A percentile compares a stretch with the other conserved stretches of the same genome.
phyloP scores from a whole-genome alignment of 2,888 invertebrate genomes.

The Apamea epomidion region DNA sequence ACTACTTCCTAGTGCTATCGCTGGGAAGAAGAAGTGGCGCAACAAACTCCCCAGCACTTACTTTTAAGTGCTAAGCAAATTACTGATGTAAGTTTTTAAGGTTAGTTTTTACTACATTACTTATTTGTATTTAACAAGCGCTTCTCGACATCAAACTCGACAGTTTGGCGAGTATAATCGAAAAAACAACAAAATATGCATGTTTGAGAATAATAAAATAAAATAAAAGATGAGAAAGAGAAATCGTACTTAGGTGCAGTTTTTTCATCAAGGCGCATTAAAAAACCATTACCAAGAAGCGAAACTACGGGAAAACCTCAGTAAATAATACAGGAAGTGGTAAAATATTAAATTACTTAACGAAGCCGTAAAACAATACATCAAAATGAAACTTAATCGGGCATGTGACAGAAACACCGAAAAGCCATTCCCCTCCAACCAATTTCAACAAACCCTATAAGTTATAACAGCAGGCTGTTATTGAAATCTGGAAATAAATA shows the following conservation, averaged over 20 bases:
- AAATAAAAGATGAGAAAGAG: not conserved
- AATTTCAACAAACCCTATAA: slow-evolving; percentile 42
- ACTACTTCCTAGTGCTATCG: too few relatives aligned
- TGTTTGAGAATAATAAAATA: too few relatives aligned
- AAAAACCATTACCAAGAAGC: not conserved
- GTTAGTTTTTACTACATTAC: too few relatives aligned
- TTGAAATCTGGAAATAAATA: slow-evolving; percentile 55
- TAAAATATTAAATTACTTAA: slow-evolving; percentile 4
- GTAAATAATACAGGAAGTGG: not conserved
- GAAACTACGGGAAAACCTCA: not conserved
- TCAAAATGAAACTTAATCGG: slow-evolving; percentile 31
- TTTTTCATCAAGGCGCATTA: too few relatives aligned
- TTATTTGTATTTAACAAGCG: too few relatives aligned
- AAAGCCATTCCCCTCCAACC: slow-evolving; percentile 35
- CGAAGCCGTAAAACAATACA: slow-evolving; percentile 18
- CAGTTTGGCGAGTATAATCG: too few relatives aligned
- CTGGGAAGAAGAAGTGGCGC: too few relatives aligned
- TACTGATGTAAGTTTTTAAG: too few relatives aligned
- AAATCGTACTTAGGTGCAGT: not conserved
- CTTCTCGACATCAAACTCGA: too few relatives aligned
- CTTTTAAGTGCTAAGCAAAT: not conserved
- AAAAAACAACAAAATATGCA: too few relatives aligned
- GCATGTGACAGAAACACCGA: slow-evolving; percentile 32
- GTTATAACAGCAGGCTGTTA: slow-evolving; percentile 44
- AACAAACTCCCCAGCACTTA: too few relatives aligned